Evolutionary conservation across 92 coral and sea anemone species (phyloP), one percentile per base, ranked within the genome.

Genomic region (Palythoa heliodiscus): DNA sequence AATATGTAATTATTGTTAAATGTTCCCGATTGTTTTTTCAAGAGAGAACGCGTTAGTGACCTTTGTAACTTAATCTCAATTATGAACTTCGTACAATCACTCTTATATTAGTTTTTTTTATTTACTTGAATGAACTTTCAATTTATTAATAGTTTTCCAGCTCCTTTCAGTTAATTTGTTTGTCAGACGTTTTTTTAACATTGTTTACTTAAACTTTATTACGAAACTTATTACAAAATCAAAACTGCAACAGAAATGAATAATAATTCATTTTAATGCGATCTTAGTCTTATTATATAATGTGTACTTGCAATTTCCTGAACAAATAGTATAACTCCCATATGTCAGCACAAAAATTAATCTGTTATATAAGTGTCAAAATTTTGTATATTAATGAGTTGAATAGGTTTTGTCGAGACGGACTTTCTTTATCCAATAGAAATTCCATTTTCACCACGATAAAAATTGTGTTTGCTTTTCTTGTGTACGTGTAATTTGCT

Each of bases 221-320:
- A 15, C 74, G 17, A 66, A 80, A 66, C 84, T 80, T 67, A 29
- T 29, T 29, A 22, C 55, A 66, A 58, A 80, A 80, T 63, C 22
- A 80, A 67, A 57, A 57, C 70, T 77, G 70, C 70, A 77, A 47
- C 43, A 48, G 74, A 80, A 47, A 80, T 80, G 47, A 80, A 43
- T 25, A 11, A 66, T 80, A 22, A 48, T 79, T 80, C 9, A 1
- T 79, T 72, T 64, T 63, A 35, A 48, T 24, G 57, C n/a, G 84
- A 61, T 43, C 55, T 67, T 22, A 60, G 38, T 78, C 25, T 74
- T 82, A 72, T 68, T 76, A 75, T 54, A 60, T 70, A 86, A 84
- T 67, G 87, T 86, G 73, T 38, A 66, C 70, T 86, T 87, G 88
- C 76, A 93, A 91, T 89, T 89, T 88, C 87, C 87, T 81, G 89